These are phyloP conservation scores for Platypus cylindrus DNA, from an alignment of 2,888 invertebrate species.

Conservation along the genomic window DNA sequence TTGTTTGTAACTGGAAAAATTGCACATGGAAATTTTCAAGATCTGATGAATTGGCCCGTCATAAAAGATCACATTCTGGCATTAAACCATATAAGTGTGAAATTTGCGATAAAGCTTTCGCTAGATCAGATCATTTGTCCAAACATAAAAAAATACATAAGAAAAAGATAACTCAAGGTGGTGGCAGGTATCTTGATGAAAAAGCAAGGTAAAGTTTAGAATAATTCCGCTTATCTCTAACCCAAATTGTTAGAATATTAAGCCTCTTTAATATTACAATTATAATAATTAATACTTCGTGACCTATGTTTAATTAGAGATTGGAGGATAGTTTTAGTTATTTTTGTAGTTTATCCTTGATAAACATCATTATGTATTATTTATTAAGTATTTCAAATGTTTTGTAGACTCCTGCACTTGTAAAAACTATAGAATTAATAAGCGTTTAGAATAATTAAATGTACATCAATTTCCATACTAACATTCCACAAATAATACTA, in stretches of 20 bases:
- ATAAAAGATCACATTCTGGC: conserved; percentile 89
- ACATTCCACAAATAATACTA: conserved; percentile 7
- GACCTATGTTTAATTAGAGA: no score
- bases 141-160: conserved; percentile 83
- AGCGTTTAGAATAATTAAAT: no score
- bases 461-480: conserved; percentile 6
- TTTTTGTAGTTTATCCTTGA: no score
- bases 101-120: conserved; percentile 80
- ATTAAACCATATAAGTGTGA: conserved; percentile 86
- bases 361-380: no score
- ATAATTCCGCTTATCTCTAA: no score
- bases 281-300: no score
- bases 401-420: no score
- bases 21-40: conserved; percentile 90
- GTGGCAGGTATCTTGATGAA: conserved; percentile 27
- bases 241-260: no score
- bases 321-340: no score
- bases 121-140: conserved; percentile 84
- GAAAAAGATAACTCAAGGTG: conserved; percentile 39
- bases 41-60: conserved; percentile 86
- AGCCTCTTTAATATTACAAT: no score
- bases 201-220: conserved; percentile 11
- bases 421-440: no score
- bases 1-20: conserved; percentile 47
- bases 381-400: no score